Conservation (phyloP, 2,113 vertebrate genomes). For the Cinclus cinclus region DNA sequence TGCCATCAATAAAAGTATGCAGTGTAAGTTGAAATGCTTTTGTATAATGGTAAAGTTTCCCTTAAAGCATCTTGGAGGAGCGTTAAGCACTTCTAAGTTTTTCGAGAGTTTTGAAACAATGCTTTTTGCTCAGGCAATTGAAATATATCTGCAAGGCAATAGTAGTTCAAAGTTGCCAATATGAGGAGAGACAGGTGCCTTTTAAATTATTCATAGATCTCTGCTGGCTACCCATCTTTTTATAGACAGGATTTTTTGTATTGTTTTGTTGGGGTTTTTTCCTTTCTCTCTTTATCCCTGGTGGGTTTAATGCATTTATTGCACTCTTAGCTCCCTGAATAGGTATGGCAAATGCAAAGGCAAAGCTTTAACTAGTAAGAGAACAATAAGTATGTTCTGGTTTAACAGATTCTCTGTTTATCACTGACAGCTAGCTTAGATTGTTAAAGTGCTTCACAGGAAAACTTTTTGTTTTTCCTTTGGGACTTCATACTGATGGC, state of each 20-base stretch:
- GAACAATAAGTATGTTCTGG: background rate
- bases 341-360: slow-evolving; percentile 33
- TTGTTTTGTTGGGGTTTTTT: background rate
- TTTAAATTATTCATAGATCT: slow-evolving; percentile 63
- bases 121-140: background rate
- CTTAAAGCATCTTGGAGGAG: background rate
- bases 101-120: background rate
- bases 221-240: slow-evolving; percentile 24
- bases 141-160: slow-evolving; percentile 44
- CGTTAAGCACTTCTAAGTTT: background rate
- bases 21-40: background rate
- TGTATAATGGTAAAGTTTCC: background rate
- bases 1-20: background rate
- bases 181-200: slow-evolving; percentile 28
- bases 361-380: background rate
- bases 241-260: background rate
- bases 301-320: slow-evolving; percentile 41
- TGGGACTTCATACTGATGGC: background rate
- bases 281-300: background rate
- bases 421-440: background rate
- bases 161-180: slow-evolving; percentile 49
- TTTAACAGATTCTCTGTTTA: slow-evolving; percentile 37
- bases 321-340: slow-evolving; percentile 37
- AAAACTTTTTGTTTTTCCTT: background rate
- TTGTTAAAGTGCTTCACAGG: background rate